Conservation (phyloP, 1,140 invertebrate species). For the Rhynchophorus ferrugineus region DNA sequence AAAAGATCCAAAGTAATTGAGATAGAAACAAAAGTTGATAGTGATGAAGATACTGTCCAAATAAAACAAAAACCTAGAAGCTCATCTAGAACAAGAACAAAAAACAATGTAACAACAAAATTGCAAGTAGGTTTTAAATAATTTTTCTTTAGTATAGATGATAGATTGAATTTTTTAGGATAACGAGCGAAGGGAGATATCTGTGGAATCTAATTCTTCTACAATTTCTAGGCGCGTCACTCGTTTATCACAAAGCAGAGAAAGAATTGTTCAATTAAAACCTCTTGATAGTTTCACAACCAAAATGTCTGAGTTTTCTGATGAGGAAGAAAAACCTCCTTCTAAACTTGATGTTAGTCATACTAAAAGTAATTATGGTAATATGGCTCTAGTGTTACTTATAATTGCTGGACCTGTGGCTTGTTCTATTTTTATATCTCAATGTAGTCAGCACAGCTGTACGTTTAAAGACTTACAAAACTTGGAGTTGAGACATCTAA, state of each 20-base stretch:
- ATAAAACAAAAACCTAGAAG: not conserved
- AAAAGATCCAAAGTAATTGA: not conserved
- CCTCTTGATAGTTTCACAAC: constrained; percentile 25
- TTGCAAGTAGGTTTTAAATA: not conserved
- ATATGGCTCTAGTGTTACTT: constrained; percentile 33
- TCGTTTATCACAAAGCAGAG: constrained; percentile 22
- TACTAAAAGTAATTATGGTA: constrained; percentile 30
- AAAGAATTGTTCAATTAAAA: constrained; percentile 33
- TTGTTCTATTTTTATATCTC: constrained; percentile 35
- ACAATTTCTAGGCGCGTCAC: constrained; percentile 18
- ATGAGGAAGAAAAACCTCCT: constrained; percentile 36
- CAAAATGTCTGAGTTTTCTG: constrained; percentile 40
- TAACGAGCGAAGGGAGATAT: constrained; percentile 3
- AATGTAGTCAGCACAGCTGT: constrained; percentile 37
- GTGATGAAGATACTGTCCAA: not conserved
- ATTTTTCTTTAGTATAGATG: constrained; percentile 2
- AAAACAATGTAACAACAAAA: not conserved
- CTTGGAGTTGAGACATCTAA: constrained; percentile 28
- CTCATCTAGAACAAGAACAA: not conserved
- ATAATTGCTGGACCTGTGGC: constrained; percentile 30
- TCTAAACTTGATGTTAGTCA: constrained; percentile 11
- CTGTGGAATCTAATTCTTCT: constrained; percentile 8
- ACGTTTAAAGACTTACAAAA: constrained; percentile 33
- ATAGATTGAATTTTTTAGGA: constrained; percentile 6
- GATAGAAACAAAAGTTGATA: not conserved